A percentile compares a stretch with the other conserved stretches of the same genome.
Conservation (phyloP, 1,140 invertebrate genomes). For the Conus betulinus region DNA sequence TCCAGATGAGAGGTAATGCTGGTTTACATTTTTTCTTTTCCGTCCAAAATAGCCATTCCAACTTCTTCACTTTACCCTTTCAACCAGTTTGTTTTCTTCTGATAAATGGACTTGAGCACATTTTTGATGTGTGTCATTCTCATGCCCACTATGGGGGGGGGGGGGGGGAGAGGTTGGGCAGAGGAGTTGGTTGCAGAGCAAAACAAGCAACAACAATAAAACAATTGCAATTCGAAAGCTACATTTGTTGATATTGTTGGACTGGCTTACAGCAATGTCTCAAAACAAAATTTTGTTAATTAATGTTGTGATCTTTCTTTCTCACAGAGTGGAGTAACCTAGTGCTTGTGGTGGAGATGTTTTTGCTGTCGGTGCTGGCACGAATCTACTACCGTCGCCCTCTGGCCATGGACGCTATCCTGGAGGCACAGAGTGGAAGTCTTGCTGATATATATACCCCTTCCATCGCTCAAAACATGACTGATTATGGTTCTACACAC, state of each 20-base stretch:
- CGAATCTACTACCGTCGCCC: constrained; percentile 45
- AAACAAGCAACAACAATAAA: too few species aligned
- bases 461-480: neutral
- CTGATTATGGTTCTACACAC: too few species aligned
- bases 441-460: neutral
- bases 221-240: too few species aligned
- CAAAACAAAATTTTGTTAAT: neutral
- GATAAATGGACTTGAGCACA: too few species aligned
- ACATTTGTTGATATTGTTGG: neutral
- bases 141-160: too few species aligned
- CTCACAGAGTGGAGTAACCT: constrained; percentile 46
- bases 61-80: too few species aligned
- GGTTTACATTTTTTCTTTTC: too few species aligned
- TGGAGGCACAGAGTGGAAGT: neutral
- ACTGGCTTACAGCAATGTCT: neutral
- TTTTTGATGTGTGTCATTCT: too few species aligned
- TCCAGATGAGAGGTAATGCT: constrained; percentile 38
- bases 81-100: too few species aligned
- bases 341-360: constrained; percentile 47
- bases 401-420: constrained; percentile 14
- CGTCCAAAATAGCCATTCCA: too few species aligned
- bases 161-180: too few species aligned
- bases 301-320: neutral
- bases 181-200: too few species aligned
- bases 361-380: constrained; percentile 46